These are phyloP conservation scores for Cathartes aura DNA, from an alignment of 2,113 vertebrate genomes.

Conservation along the genomic window DNA sequence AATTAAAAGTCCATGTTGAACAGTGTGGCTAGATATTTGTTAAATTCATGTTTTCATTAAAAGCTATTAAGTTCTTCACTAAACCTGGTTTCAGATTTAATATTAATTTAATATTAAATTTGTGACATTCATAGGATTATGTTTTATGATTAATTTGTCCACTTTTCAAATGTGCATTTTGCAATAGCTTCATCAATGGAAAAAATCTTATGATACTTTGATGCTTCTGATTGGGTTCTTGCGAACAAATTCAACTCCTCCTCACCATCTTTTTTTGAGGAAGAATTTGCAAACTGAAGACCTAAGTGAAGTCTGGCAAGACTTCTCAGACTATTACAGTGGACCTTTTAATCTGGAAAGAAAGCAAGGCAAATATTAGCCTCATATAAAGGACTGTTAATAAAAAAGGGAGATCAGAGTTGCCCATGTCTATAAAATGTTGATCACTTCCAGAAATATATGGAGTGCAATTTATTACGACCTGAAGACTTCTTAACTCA, in stretches of 20 bases:
- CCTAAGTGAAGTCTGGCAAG: neutral
- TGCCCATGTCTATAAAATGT: neutral
- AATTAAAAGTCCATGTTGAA: neutral
- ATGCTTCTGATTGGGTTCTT: neutral
- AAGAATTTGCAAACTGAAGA: neutral
- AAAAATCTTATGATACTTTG: neutral
- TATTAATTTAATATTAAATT: neutral
- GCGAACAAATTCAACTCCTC: neutral
- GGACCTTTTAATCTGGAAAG: neutral
- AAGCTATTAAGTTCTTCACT: neutral
- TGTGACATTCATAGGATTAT: neutral
- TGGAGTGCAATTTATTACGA: neutral
- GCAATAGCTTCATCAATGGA: neutral
- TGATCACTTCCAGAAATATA: neutral
- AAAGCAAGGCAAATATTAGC: neutral
- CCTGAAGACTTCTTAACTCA: neutral
- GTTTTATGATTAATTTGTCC: neutral
- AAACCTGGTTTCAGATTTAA: neutral
- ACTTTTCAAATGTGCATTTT: neutral
- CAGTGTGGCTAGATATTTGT: neutral
- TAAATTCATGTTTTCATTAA: neutral
- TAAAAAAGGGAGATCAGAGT: neutral
- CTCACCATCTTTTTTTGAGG: neutral
- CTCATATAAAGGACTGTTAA: neutral
- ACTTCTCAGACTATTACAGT: neutral